Evolutionary conservation across 2,888 invertebrate species (phyloP), one percentile per base, ranked within the genome.

Genomic region (Endomychus coccineus): DNA sequence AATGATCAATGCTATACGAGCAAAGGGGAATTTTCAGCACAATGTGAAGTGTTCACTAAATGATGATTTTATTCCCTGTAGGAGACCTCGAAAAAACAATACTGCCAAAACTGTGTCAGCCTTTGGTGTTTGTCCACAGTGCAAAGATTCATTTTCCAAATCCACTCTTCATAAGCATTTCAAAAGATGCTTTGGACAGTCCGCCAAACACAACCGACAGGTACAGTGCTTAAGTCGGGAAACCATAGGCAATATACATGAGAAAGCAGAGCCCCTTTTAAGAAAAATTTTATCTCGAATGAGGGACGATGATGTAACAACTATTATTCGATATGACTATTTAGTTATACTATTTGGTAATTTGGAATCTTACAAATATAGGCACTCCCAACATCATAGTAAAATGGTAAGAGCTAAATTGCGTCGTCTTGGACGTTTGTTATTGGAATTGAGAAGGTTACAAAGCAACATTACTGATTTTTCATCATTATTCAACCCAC

Each of bases 391-490:
- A 12, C 21, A 27, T 11, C 27, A 35, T 13, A 13, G 17, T n/a
- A 28, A 35, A 4, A 28, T 19, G 27, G 36, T 39, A 10, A 28
- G 42, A 19, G 17, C 16, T 7, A 19, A 17, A 12, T 17, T 42
- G 9, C 16, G 42, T 3, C 17, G 15, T 15, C 4, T 36, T 2
- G 42, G 38, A 7, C 15, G 39, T 9, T 22, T 42, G 24, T 14
- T 39, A n/a, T 14, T 39, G 13, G 19, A 19, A 17, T 1, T 30
- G 2, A 15, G 19, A n/a, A 25, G 32, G 10, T 11, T 38, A 2
- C 16, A 38, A 11, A 11, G 13, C 16, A 27, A 13, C 5, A 17
- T 39, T 9, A 28, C 11, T 21, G 19, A 39, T 33, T 36, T 42
- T 10, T 9, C 16, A 1, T 22, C 30, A 9, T 22, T 27, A 11